Base-by-base conservation (phyloP, 2,888 invertebrate species). In the Incurvaria masculella region DNA sequence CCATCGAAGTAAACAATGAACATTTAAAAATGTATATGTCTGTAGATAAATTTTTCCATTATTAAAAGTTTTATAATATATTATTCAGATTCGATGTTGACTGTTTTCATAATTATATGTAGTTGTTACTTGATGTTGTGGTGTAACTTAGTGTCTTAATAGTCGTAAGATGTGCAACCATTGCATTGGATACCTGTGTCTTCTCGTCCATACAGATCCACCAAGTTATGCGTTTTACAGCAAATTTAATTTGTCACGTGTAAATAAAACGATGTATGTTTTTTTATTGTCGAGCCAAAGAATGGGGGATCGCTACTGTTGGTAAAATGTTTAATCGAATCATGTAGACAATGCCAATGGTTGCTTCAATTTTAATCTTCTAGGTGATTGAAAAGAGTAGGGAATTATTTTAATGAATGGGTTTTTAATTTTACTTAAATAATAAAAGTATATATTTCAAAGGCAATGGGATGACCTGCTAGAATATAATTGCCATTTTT, bases 81-180 rank as follows among this genome's bases (percentile, higher is more conserved):
- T 68, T 72, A 79, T 78, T 74, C 73, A 64, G 73, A 78, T 74
- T 79, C 71, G 78, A 76, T 79, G 79, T 80, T 80, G 79, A 79
- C 76, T 79, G 79, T 79, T 80, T 74, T 79, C 73, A 76, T 75
- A 75, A 75, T 72, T 74, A 74, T 75, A 78, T 71, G 69, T 78
- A 66, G 78, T 74, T 78, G 78, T 76, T 75, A 79, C 65, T 79
- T 72, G 79, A 75, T 80, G 79, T 80, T 79, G 79, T 80, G 79
- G 76, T 69, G 79, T 80, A 74, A 69, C 71, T 70, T 76, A 76
- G 78, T 78, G 78, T 78, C 76, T 78, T 78, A 76, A 47, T 75
- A 71, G 68, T 57, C 61, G 58, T 69, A 73, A 71, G 70, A 62
- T 62, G 56, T 59, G 48, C 41, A 42, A 44, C 51, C 52, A 52